Evolutionary conservation across 2,888 invertebrate genomes (phyloP).

Genomic region (Rosalia funebris): DNA sequence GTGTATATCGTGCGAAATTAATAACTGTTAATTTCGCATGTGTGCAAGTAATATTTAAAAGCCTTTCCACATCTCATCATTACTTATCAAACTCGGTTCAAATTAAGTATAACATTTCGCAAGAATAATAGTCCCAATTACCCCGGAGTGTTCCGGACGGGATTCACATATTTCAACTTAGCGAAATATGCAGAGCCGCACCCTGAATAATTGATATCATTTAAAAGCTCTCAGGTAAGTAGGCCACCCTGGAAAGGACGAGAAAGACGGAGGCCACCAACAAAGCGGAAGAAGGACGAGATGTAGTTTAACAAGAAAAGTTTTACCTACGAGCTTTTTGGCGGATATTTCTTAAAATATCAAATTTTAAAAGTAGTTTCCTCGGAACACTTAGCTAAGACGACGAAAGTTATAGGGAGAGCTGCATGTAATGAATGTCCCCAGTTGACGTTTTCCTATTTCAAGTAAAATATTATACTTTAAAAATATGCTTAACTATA

Average conservation of each 20-base stretch:
- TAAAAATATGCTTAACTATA: too few relatives aligned
- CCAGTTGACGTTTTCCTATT: too few relatives aligned
- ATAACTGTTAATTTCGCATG: too few relatives aligned
- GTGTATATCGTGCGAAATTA: too few relatives aligned
- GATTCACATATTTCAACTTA: conserved; percentile 26
- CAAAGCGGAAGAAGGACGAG: not conserved
- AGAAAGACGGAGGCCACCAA: not conserved
- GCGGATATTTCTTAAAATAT: too few relatives aligned
- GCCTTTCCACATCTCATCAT: conserved; percentile 9
- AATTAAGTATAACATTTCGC: conserved; percentile 21
- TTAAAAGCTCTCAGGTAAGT: conserved; percentile 50
- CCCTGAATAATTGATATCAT: conserved; percentile 50
- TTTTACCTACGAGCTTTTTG: too few relatives aligned
- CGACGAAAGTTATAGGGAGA: too few relatives aligned
- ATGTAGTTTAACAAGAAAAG: too few relatives aligned
- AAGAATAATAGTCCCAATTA: conserved; percentile 25
- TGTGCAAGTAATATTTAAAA: conserved; percentile 16
- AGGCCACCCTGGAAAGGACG: conserved; percentile 1
- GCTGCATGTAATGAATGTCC: too few relatives aligned
- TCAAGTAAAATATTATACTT: too few relatives aligned
- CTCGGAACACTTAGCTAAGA: too few relatives aligned
- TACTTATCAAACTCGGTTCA: conserved; percentile 7
- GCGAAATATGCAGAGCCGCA: conserved; percentile 21
- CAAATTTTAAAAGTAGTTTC: too few relatives aligned
- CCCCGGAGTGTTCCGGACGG: conserved; percentile 11